phyloP scores from a whole-genome alignment of 1,140 invertebrate genomes.

The Tachypleus tridentatus region DNA sequence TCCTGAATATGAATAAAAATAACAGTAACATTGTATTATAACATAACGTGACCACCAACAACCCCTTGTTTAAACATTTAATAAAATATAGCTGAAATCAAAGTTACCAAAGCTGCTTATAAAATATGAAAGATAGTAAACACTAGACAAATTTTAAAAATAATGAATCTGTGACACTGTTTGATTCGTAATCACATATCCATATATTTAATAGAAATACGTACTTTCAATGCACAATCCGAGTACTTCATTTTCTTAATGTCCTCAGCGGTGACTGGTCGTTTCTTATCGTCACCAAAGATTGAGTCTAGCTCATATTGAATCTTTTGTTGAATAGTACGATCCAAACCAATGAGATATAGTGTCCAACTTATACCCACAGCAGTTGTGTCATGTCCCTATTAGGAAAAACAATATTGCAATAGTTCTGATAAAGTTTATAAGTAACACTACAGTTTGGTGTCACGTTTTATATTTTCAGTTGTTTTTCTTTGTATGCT shows the following conservation, averaged over 20 bases:
- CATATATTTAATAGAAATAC: slow-evolving; percentile 50
- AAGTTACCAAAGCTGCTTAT: slow-evolving; percentile 30
- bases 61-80: not conserved
- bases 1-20: slow-evolving; percentile 50
- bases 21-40: not conserved
- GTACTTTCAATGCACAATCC: slow-evolving; percentile 49
- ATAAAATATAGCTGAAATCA: slow-evolving; percentile 27
- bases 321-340: slow-evolving; percentile 62
- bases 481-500: too few relatives aligned
- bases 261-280: slow-evolving; percentile 43
- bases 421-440: too few relatives aligned
- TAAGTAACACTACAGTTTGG: too few relatives aligned
- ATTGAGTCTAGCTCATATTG: slow-evolving; percentile 59
- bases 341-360: slow-evolving; percentile 58
- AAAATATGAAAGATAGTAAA: slow-evolving; percentile 26
- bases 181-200: not conserved
- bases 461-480: too few relatives aligned
- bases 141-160: slow-evolving; percentile 32
- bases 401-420: not conserved
- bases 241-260: slow-evolving; percentile 53
- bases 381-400: slow-evolving; percentile 24
- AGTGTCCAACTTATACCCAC: slow-evolving; percentile 43
- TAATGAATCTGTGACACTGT: slow-evolving; percentile 41
- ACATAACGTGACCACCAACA: not conserved
- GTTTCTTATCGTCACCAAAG: slow-evolving; percentile 27